A percentile compares a stretch with the other conserved stretches of the same genome.
Conservation (phyloP, 2,113 vertebrate species). For the Misgurnus mizolepis region DNA sequence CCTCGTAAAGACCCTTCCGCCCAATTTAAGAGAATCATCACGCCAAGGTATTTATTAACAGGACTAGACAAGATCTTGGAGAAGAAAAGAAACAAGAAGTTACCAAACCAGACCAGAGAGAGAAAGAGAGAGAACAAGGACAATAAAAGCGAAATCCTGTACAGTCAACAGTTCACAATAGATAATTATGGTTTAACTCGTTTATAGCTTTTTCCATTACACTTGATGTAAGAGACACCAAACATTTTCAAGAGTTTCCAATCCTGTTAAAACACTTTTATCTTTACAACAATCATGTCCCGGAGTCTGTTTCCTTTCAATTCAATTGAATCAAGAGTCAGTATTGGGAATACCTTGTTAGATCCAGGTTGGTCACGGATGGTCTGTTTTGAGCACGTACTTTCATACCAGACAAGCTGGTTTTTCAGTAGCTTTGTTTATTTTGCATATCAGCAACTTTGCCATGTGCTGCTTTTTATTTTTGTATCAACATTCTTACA, state of each 20-base stretch:
- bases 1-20: constrained; percentile 9
- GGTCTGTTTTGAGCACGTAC: not conserved
- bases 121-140: not conserved
- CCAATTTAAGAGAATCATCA: constrained; percentile 12
- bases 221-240: too few species aligned
- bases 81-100: constrained; percentile 13
- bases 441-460: not conserved
- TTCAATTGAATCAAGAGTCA: too few species aligned
- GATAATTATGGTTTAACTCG: not conserved
- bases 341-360: too few species aligned
- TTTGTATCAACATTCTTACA: not conserved
- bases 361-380: not conserved
- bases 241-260: too few species aligned
- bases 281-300: too few species aligned
- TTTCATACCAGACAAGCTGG: not conserved
- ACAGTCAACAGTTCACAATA: not conserved
- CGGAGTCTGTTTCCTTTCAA: too few species aligned
- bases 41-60: constrained; percentile 31
- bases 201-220: not conserved
- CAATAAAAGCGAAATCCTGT: constrained; percentile 2
- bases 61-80: constrained; percentile 42
- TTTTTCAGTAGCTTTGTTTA: not conserved
- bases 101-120: constrained; percentile 9
- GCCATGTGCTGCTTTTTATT: not conserved
- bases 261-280: too few species aligned